Conservation (phyloP, 2,888 invertebrate species). For the Rotaria macrura region DNA sequence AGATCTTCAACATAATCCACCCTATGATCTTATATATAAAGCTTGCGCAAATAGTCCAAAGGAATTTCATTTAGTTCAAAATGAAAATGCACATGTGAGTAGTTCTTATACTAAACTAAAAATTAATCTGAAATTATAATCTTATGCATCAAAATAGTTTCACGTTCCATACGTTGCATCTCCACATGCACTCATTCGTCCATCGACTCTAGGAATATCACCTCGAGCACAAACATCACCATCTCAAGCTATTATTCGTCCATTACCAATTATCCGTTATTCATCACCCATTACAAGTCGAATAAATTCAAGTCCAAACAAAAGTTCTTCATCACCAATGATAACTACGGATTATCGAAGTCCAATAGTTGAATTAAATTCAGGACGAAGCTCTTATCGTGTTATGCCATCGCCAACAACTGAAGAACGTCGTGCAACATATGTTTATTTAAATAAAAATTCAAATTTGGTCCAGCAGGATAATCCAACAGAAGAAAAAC, state of each 20-base stretch:
- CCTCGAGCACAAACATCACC: neutral
- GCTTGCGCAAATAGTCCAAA: neutral
- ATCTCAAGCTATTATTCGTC: conserved; percentile 8
- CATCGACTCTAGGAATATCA: neutral
- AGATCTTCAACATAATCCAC: neutral
- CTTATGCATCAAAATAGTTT: no score
- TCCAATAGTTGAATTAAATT: neutral
- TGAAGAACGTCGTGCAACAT: neutral
- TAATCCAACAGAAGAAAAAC: neutral
- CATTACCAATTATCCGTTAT: neutral
- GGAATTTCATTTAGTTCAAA: neutral
- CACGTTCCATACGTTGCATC: neutral
- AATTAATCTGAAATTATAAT: no score
- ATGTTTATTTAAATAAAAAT: neutral
- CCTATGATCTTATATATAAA: neutral
- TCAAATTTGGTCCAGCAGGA: neutral
- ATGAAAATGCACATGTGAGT: neutral
- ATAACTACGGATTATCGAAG: neutral
- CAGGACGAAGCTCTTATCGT: neutral
- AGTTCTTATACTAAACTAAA: no score
- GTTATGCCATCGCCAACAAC: neutral
- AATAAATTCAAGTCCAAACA: neutral
- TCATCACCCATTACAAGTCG: neutral
- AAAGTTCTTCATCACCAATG: neutral
- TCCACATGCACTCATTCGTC: neutral